phyloP scores from a whole-genome alignment of 2,888 invertebrate genomes.

The Acronicta leporina region DNA sequence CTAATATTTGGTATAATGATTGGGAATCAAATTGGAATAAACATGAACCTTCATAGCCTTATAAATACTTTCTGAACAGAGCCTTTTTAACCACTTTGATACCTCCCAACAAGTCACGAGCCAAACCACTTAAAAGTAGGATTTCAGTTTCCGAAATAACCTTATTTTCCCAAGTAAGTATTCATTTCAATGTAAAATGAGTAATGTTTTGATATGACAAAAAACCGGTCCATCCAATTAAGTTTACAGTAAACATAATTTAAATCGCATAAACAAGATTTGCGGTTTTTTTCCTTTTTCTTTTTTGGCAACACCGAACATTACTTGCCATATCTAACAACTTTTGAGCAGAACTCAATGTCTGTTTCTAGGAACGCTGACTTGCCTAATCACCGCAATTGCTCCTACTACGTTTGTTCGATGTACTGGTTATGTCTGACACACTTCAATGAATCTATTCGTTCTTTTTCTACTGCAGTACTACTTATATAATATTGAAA shows the following conservation, averaged over 20 bases:
- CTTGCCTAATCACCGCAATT: conserved; percentile 35
- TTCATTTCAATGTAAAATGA: conserved; percentile 23
- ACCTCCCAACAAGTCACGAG: too few species aligned
- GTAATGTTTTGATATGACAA: conserved; percentile 21
- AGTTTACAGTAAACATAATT: conserved; percentile 53
- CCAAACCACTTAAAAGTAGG: not conserved
- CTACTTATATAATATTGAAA: too few species aligned
- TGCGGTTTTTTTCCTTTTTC: conserved; percentile 40
- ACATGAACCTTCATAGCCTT: too few species aligned
- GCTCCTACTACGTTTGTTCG: conserved; percentile 25
- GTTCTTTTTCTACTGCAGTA: too few species aligned
- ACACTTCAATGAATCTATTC: not conserved
- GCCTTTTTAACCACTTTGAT: too few species aligned
- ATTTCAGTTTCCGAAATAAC: conserved; percentile 10
- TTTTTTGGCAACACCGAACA: conserved; percentile 40
- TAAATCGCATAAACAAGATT: conserved; percentile 44
- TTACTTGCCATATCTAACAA: conserved; percentile 37
- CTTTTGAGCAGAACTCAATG: conserved; percentile 24
- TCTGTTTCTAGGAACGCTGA: conserved; percentile 39
- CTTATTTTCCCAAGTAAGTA: conserved; percentile 3
- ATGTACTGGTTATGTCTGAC: not conserved
- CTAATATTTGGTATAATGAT: too few species aligned
- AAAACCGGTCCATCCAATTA: conserved; percentile 37
- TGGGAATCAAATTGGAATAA: too few species aligned
- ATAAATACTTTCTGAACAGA: too few species aligned